Base-by-base conservation (phyloP, 2,113 vertebrate genomes). In the Myotis yumanensis region DNA sequence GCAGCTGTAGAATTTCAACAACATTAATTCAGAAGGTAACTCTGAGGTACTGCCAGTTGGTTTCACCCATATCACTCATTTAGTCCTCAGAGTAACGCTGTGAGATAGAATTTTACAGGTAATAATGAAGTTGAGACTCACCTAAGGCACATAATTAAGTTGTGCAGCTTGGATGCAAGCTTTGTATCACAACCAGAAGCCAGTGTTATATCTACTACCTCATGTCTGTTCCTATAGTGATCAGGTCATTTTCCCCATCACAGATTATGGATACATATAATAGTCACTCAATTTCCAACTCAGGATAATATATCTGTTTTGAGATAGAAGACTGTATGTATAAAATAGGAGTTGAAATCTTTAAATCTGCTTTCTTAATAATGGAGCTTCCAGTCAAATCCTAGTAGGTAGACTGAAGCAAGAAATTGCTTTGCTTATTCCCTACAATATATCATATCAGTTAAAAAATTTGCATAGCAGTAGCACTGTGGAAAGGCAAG, bases 341-440 rank as follows among this genome's bases (percentile, higher is more conserved):
- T 73, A n/a, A 92, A 90, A 68, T 84, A 69, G 46, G 22, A 89
- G 22, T 83, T 94, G 25, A 88, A 68, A 85, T 54, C 69, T 68
- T 95, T 90, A 86, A 72, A 89, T 92, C 46, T 77, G 7, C 22
- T 77, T 59, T 87, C n/a, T 93, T 96, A 5, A 43, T 90, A 79
- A 71, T 92, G 15, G 54, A 95, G 7, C 15, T 87, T 94, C 51
- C 62, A 54, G 71, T 76, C 11, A 92, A 66, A 85, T 16, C 57
- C 35, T 90, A 54, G 57, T 71, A 84, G 17, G 66, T 52, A 90
- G 43, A 52, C 68, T 89, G 37, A 71, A 76, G 18, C n/a, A 85
- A 62, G n/a, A 90, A 86, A 92, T 59, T 69, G 40, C 71, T 89
- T 71, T 95, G 68, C 3, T 93, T 75, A 69, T 89, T 82, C 4